A percentile compares a stretch with the other conserved stretches of the same genome.
phyloP scores from a whole-genome alignment of 2,797 vertebrate genomes.

The Clarias fuscus region DNA sequence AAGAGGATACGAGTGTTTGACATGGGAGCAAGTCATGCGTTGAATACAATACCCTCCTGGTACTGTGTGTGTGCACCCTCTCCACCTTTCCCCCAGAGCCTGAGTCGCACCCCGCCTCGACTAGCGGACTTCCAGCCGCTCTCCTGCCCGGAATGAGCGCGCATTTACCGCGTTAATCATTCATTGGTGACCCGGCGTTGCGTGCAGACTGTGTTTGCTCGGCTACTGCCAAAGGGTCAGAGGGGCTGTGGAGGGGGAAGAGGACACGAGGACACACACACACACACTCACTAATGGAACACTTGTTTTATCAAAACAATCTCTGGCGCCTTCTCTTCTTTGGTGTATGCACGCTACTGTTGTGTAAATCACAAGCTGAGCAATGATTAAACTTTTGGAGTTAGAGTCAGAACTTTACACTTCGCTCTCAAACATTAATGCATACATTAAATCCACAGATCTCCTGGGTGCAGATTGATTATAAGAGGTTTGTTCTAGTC shows the following conservation, averaged over 20 bases:
- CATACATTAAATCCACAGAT: not conserved
- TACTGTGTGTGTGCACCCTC: conserved; percentile 37
- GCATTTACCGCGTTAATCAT: conserved; percentile 77
- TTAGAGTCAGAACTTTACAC: not conserved
- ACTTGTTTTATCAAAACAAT: conserved; percentile 77
- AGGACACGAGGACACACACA: conserved; percentile 42
- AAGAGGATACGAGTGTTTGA: conserved; percentile 64
- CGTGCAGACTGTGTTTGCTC: conserved; percentile 85
- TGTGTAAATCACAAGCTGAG: conserved; percentile 53
- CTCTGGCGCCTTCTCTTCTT: conserved; percentile 57
- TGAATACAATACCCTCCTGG: conserved; percentile 64
- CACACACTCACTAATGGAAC: conserved; percentile 42
- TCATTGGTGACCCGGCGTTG: conserved; percentile 67
- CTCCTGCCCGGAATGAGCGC: conserved; percentile 47
- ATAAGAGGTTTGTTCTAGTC: too few relatives aligned
- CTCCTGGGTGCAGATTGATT: not conserved
- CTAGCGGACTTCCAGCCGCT: conserved; percentile 52
- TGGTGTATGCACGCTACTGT: conserved; percentile 65
- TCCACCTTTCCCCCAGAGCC: conserved; percentile 30
- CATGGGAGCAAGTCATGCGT: conserved; percentile 62
- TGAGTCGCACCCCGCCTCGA: conserved; percentile 47
- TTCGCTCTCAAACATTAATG: not conserved
- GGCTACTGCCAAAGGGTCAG: conserved; percentile 74
- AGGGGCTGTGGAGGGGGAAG: conserved; percentile 66
- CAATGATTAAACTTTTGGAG: not conserved